Evolutionary conservation across 2,888 invertebrate species (phyloP).

Genomic region (Drosophila formosana): DNA sequence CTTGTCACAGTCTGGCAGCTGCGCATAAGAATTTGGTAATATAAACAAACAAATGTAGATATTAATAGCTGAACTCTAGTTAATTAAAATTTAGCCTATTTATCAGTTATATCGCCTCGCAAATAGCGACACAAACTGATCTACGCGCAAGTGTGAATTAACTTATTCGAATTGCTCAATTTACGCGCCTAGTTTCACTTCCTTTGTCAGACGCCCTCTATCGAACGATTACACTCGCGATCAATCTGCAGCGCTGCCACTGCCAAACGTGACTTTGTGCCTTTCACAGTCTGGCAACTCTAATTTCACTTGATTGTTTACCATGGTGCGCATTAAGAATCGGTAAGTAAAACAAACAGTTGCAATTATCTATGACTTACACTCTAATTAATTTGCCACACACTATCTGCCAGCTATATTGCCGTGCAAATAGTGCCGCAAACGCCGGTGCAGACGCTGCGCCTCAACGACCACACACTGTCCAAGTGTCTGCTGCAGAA

Average conservation of each 20-base stretch:
- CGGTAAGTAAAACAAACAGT: constrained; percentile 85
- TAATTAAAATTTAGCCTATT: too few relatives aligned
- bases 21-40: too few relatives aligned
- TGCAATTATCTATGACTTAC: constrained; percentile 1
- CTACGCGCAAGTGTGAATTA: too few relatives aligned
- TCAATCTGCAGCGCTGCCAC: constrained; percentile 10
- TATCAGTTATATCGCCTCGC: too few relatives aligned
- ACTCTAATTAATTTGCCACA: neutral
- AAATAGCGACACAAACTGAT: too few relatives aligned
- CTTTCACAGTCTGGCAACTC: constrained; percentile 42
- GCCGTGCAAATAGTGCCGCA: constrained; percentile 88
- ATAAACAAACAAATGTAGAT: too few relatives aligned
- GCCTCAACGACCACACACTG: constrained; percentile 85
- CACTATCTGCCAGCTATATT: constrained; percentile 87
- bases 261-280: neutral
- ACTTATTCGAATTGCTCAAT: too few relatives aligned
- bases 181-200: neutral
- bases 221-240: constrained; percentile 25
- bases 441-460: constrained; percentile 81
- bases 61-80: too few relatives aligned
- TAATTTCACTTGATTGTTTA: constrained; percentile 35
- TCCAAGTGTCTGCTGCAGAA: constrained; percentile 86
- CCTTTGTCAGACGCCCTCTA: constrained; percentile 3
- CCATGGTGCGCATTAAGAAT: constrained; percentile 89
- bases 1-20: too few relatives aligned